Conservation (phyloP, 1,140 invertebrate species). For the Zaprionus ornatus region DNA sequence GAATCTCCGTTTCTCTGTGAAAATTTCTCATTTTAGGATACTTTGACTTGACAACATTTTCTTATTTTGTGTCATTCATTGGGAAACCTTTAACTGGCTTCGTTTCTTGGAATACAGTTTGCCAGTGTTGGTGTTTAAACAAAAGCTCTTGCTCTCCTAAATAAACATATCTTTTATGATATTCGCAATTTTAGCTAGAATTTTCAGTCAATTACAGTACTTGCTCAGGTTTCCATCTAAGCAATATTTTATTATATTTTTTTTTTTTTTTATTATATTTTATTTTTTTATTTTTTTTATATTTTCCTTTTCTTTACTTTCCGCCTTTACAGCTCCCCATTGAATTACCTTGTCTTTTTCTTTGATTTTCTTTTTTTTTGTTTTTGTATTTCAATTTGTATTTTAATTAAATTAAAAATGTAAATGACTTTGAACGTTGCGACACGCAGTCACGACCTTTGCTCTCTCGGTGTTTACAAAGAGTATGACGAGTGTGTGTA, state of each 20-base stretch:
- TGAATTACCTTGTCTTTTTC: constrained; percentile 27
- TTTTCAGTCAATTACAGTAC: constrained; percentile 28
- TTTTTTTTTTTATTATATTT: background rate
- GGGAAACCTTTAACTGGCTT: background rate
- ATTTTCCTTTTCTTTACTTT: background rate
- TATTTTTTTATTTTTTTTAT: background rate
- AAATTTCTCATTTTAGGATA: background rate
- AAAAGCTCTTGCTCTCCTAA: background rate
- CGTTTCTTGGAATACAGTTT: background rate
- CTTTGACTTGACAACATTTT: background rate
- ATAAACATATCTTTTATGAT: background rate
- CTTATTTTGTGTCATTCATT: background rate
- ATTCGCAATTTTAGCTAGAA: background rate
- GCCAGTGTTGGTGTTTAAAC: too few relatives aligned
- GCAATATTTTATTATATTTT: too few relatives aligned
- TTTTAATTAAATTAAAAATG: constrained; percentile 66
- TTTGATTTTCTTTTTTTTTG: constrained; percentile 30
- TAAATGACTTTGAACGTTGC: constrained; percentile 48
- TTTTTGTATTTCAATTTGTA: constrained; percentile 57
- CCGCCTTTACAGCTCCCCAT: constrained; percentile 30
- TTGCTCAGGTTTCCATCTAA: constrained; percentile 12
- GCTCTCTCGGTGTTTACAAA: background rate
- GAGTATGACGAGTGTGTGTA: constrained; percentile 19
- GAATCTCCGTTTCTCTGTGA: background rate
- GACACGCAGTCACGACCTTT: background rate